Percentiles rank a stretch among this genome's conserved stretches.
Conservation (phyloP, 2,113 vertebrate species). For the Choloepus hoffmanni region DNA sequence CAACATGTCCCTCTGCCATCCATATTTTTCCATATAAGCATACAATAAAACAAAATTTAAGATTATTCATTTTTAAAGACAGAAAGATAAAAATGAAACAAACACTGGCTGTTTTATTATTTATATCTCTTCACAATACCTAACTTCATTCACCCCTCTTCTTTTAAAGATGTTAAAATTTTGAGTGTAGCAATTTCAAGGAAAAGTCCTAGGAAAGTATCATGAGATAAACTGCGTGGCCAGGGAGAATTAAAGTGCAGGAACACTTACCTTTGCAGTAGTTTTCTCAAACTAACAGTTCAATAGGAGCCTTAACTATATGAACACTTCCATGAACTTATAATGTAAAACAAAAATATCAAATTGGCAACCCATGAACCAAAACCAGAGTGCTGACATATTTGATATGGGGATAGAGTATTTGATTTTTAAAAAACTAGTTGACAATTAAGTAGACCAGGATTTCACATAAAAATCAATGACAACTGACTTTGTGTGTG, state of each 20-base stretch:
- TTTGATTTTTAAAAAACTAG: background rate
- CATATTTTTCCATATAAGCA: background rate
- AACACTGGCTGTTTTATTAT: background rate
- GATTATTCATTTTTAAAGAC: background rate
- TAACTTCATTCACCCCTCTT: background rate
- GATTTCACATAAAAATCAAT: background rate
- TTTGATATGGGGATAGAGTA: background rate
- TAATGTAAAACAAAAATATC: background rate
- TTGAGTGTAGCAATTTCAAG: background rate
- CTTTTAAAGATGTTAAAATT: background rate
- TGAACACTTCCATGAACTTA: background rate
- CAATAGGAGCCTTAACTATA: background rate
- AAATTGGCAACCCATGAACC: background rate
- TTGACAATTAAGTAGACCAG: background rate
- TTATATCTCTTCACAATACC: background rate
- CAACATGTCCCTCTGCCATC: background rate
- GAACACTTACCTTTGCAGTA: too few relatives aligned
- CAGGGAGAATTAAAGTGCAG: background rate
- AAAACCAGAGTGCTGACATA: background rate
- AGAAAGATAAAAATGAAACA: slow-evolving; percentile 31
- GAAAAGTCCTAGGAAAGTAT: background rate
- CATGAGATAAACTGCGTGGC: accelerated
- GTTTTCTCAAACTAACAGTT: background rate
- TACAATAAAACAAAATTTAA: background rate
- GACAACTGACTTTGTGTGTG: background rate